phyloP scores from a whole-genome alignment of 37 sponge, comb jelly and placozoan species.

The Beroe ovata region DNA sequence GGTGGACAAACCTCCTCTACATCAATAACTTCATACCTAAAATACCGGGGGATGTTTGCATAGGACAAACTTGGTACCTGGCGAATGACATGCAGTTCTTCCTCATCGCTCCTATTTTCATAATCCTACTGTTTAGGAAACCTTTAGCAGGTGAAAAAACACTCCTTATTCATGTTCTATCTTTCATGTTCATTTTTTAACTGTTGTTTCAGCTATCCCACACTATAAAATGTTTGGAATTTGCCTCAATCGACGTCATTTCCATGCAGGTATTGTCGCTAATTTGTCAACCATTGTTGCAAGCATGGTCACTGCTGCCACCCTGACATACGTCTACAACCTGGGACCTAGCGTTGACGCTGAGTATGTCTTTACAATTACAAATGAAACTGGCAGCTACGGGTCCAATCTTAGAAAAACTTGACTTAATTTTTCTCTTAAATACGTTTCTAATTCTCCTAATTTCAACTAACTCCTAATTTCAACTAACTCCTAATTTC shows the following conservation, averaged over 20 bases:
- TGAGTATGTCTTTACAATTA: too few species aligned
- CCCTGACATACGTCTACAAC: neutral
- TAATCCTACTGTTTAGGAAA: neutral
- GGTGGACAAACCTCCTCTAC: slow-evolving; percentile 48
- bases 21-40: neutral
- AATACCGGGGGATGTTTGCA: neutral
- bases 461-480: too few species aligned
- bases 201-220: too few species aligned
- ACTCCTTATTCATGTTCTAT: too few species aligned
- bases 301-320: neutral
- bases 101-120: slow-evolving; percentile 26
- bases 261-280: neutral
- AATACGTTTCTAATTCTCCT: too few species aligned
- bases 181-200: too few species aligned
- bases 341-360: neutral
- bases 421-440: too few species aligned
- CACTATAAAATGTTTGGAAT: too few species aligned
- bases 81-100: slow-evolving; percentile 58
- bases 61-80: slow-evolving; percentile 32
- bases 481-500: too few species aligned
- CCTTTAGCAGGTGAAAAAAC: neutral
- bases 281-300: neutral
- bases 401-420: too few species aligned
- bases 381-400: too few species aligned
- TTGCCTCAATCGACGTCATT: too few species aligned